Evolutionary conservation across 2,797 vertebrate genomes (phyloP).

Genomic region (Odontamblyopus rebecca): DNA sequence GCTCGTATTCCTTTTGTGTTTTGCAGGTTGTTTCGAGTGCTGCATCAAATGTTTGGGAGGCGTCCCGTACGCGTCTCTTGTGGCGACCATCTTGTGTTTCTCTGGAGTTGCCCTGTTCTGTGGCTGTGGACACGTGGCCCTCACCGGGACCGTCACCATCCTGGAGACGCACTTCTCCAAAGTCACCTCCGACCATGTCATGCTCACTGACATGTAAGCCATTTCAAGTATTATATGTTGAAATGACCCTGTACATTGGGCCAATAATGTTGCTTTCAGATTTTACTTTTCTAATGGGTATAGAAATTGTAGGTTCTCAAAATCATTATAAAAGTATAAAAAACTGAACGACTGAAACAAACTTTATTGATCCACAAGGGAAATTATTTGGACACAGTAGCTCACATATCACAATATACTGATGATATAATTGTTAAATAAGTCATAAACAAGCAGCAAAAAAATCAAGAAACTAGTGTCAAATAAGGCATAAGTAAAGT

Average conservation of each 20-base stretch:
- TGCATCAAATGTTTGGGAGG: conserved; percentile 99
- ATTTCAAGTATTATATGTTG: not conserved
- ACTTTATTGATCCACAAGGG: too few species aligned
- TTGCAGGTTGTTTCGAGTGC: conserved; percentile 96
- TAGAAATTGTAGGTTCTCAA: not conserved
- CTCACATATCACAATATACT: too few species aligned
- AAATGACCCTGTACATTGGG: not conserved
- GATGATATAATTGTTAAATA: too few species aligned
- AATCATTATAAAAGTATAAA: not conserved
- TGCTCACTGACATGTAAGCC: conserved; percentile 93
- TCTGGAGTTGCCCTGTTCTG: conserved; percentile 97
- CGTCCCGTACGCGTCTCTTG: conserved; percentile 95
- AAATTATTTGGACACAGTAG: too few species aligned
- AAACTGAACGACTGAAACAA: too few species aligned
- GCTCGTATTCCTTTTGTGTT: not conserved
- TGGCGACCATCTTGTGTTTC: conserved; percentile 98
- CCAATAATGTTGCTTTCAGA: too few species aligned
- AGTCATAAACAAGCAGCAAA: too few species aligned
- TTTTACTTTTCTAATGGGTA: too few species aligned
- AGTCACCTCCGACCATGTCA: conserved; percentile 84
- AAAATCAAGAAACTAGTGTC: too few species aligned
- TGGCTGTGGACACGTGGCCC: conserved; percentile 95
- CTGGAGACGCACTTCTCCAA: conserved; percentile 93
- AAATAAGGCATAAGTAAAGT: too few species aligned
- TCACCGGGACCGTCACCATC: conserved; percentile 89